phyloP scores from a whole-genome alignment of 2,888 invertebrate species.

The Drosophila colorata region DNA sequence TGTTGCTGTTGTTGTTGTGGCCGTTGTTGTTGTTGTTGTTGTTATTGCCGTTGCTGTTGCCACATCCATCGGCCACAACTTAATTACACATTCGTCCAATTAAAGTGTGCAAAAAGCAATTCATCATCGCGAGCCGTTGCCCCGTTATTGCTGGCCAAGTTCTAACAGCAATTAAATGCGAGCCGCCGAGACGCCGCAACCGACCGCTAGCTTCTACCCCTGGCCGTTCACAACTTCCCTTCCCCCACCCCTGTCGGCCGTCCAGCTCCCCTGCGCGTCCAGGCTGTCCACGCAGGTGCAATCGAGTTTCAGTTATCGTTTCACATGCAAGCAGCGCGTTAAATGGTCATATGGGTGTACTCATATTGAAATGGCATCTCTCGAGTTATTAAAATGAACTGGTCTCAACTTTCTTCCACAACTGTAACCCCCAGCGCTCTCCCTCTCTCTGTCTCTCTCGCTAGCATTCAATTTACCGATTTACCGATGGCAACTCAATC shows the following conservation, averaged over 20 bases:
- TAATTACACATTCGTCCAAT: constrained; percentile 84
- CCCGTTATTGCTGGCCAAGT: constrained; percentile 68
- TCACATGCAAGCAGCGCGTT: constrained; percentile 77
- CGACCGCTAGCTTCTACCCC: background rate
- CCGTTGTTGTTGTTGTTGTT: background rate
- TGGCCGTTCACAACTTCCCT: background rate
- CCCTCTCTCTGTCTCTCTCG: background rate
- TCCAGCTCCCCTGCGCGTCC: background rate
- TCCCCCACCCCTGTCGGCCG: background rate
- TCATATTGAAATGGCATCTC: constrained; percentile 65
- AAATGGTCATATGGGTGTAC: constrained; percentile 61
- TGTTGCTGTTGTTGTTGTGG: background rate
- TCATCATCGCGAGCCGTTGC: constrained; percentile 72
- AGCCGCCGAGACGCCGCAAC: constrained; percentile 31
- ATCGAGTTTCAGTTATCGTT: constrained; percentile 65
- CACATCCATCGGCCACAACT: constrained; percentile 73
- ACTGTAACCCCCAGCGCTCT: too few species aligned
- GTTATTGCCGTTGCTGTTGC: constrained; percentile 13
- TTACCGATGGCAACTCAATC: constrained; percentile 58
- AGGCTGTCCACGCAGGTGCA: constrained; percentile 70
- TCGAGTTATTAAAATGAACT: constrained; percentile 60
- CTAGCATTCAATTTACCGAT: constrained; percentile 47
- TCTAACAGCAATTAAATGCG: constrained; percentile 70
- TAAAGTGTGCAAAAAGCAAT: constrained; percentile 83
- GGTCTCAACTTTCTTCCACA: constrained; percentile 6